phyloP scores from a whole-genome alignment of 2,888 invertebrate species.

The Papilio protenor region DNA sequence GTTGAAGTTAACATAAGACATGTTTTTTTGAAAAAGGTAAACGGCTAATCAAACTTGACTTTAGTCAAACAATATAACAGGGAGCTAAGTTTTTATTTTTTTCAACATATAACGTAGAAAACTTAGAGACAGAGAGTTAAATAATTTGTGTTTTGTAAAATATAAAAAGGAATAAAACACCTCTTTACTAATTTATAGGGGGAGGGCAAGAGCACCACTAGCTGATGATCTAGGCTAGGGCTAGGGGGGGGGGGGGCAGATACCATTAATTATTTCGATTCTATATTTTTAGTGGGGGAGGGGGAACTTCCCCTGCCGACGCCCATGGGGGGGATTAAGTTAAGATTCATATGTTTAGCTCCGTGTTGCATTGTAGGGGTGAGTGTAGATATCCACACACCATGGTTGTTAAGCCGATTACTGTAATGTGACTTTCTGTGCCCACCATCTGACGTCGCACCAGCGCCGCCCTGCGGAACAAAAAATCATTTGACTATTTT shows the following conservation, averaged over 20 bases:
- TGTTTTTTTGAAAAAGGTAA: not conserved
- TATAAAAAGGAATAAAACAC: too few species aligned
- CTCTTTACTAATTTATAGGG: too few species aligned
- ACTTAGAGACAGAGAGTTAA: too few species aligned
- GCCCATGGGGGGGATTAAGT: not conserved
- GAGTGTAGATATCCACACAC: conserved; percentile 79
- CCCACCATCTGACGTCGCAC: conserved; percentile 85
- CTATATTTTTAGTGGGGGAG: not conserved
- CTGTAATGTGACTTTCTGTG: conserved; percentile 90
- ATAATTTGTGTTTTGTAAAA: too few species aligned
- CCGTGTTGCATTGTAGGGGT: conserved; percentile 47
- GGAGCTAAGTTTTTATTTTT: conserved; percentile 18
- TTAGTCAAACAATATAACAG: conserved; percentile 18
- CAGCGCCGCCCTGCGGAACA: conserved; percentile 76
- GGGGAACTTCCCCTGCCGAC: not conserved
- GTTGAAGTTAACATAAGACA: not conserved
- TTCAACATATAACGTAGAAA: too few species aligned
- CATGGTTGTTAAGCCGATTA: conserved; percentile 89
- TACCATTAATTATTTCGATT: too few species aligned
- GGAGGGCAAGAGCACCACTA: too few species aligned
- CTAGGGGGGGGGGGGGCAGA: too few species aligned
- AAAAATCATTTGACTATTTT: conserved; percentile 44
- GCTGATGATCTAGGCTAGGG: too few species aligned
- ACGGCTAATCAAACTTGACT: conserved; percentile 23
- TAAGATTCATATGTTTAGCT: conserved; percentile 43